These are phyloP conservation scores for Tragelaphus strepsiceros DNA, from an alignment of 2,113 vertebrate genomes.

Conservation along the genomic window DNA sequence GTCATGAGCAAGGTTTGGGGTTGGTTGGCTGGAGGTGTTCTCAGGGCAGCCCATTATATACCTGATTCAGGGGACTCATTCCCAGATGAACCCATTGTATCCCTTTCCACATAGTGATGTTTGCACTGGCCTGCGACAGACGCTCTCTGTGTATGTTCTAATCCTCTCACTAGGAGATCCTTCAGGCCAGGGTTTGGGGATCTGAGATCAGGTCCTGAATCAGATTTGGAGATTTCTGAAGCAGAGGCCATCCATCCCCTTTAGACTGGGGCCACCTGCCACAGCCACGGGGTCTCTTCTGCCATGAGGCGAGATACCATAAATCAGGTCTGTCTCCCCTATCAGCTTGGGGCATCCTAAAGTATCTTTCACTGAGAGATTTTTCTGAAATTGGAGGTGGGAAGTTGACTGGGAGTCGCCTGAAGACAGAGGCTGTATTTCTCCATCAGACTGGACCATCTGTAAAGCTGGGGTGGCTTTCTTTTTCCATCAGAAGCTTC, in stretches of 20 bases:
- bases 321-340: not conserved
- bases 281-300: not conserved
- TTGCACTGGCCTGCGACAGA: not conserved
- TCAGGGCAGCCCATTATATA: not conserved
- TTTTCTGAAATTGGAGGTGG: not conserved
- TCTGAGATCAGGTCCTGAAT: not conserved
- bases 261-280: not conserved
- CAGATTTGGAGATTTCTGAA: not conserved
- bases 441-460: not conserved
- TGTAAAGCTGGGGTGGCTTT: not conserved
- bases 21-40: not conserved
- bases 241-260: not conserved
- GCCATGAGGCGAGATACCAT: fast-evolving
- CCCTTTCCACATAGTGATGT: not conserved
- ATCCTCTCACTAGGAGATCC: not conserved
- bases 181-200: not conserved
- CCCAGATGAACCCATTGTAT: not conserved
- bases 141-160: not conserved
- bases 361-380: not conserved
- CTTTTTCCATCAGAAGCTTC: too few relatives aligned
- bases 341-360: not conserved
- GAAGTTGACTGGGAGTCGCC: not conserved
- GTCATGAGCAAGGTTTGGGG: not conserved
- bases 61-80: not conserved
- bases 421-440: not conserved